Base-by-base conservation (phyloP, 1,140 invertebrate genomes). In the Babylonia areolata region DNA sequence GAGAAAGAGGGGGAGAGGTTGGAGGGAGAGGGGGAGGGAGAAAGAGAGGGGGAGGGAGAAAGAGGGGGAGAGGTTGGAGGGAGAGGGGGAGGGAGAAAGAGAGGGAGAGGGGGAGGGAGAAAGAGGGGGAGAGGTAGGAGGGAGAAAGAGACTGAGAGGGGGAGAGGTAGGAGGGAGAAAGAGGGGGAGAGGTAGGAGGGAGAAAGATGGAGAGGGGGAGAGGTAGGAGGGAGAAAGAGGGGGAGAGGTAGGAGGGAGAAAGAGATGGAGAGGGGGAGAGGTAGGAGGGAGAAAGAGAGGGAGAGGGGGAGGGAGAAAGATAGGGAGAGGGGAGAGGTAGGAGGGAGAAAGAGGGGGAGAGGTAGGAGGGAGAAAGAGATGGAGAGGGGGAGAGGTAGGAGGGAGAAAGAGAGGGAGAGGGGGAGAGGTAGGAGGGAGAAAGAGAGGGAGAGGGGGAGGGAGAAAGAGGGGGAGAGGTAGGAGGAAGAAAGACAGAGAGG, bases 391-490 rank as follows among this genome's bases (percentile, higher is more conserved):
- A 28, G 31, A n/a, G 31, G 64, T 28, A 9, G 28, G 64, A 69
- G 64, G 31, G 11, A n/a, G 64, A 69, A n/a, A 69, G 64, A 69
- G 11, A 69, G 64, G 31, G 64, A 69, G 64, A 69, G 64, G 31
- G 11, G 31, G 64, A 69, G 9, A 69, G 11, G 31, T 15, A 69
- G 64, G 40, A 81, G 0, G 35, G 80, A 81, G 31, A 81, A 35
- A 81, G 40, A 35, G 28, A 54, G 80, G 58, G 46, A 81, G 46
- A 81, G 28, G 64, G n/a, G 23, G 11, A 81, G 46, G 33, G 46
- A 37, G 23, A 81, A 23, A 35, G 46, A 81, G 31, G 64, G 46
- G 51, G 79, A 81, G 46, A 81, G 79, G 51, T 15, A 35, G 79
- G 51, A 17, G 51, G 79, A 81, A 12, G n/a, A 28, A 54, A 5